A percentile compares a stretch with the other conserved stretches of the same genome.
These are phyloP conservation scores for Chloroceryle aenea DNA, from an alignment of 2,113 vertebrate species.

Conservation along the genomic window DNA sequence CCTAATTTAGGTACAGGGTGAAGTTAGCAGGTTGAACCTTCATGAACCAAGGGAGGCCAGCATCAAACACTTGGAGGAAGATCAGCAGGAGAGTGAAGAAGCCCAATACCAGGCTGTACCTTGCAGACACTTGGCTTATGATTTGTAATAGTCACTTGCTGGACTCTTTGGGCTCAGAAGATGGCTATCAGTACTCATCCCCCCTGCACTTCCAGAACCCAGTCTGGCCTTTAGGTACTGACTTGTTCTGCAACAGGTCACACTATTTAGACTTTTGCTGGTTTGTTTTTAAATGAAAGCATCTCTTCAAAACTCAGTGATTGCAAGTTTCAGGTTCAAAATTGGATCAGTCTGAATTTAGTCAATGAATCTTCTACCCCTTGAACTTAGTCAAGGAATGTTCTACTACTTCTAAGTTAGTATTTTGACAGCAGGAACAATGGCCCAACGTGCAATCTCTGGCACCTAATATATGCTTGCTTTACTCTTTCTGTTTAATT, in stretches of 20 bases:
- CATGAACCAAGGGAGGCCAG: not conserved
- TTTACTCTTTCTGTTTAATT: not conserved
- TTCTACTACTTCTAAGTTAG: not conserved
- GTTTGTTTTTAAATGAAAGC: not conserved
- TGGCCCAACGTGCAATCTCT: not conserved
- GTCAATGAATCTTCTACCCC: not conserved
- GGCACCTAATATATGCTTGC: not conserved
- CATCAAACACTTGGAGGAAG: not conserved
- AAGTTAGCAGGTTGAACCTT: not conserved
- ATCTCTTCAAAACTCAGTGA: not conserved
- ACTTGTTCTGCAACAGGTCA: not conserved
- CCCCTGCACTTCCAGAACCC: not conserved
- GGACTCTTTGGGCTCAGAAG: not conserved
- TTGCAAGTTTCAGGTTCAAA: not conserved
- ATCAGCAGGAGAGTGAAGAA: not conserved
- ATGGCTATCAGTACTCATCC: not conserved
- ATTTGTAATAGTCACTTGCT: not conserved
- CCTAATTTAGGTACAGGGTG: not conserved
- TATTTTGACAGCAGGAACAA: not conserved
- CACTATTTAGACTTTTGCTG: not conserved
- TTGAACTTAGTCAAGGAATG: not conserved
- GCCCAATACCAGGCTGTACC: not conserved
- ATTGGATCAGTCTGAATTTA: not conserved
- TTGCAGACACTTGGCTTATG: not conserved
- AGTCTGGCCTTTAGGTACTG: not conserved